Evolutionary conservation across 2,113 vertebrate genomes (phyloP).

Genomic region (Triplophysa rosa): DNA sequence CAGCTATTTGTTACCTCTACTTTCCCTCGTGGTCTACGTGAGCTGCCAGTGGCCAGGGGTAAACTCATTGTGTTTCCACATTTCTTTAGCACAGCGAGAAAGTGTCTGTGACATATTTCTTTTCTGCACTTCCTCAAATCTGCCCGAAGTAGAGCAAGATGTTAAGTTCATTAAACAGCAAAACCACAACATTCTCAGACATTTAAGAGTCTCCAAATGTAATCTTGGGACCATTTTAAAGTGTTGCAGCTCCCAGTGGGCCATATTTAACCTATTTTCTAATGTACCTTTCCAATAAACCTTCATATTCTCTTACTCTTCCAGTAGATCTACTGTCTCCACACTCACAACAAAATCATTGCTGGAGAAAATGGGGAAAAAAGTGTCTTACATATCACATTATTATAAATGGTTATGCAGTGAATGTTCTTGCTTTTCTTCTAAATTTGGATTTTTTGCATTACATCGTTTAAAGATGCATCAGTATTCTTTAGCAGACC

Average conservation of each 20-base stretch:
- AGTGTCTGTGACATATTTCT: slow-evolving; percentile 49
- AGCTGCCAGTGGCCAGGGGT: slow-evolving; percentile 11
- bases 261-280: slow-evolving; percentile 53
- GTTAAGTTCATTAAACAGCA: slow-evolving; percentile 60
- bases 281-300: slow-evolving; percentile 54
- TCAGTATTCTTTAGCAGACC: slow-evolving; percentile 16
- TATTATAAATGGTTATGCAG: neutral
- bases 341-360: slow-evolving; percentile 17
- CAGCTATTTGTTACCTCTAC: slow-evolving; percentile 8
- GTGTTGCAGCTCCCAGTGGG: slow-evolving; percentile 56
- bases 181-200: slow-evolving; percentile 65
- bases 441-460: neutral
- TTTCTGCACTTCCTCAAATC: slow-evolving; percentile 52
- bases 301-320: slow-evolving; percentile 48
- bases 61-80: slow-evolving; percentile 48
- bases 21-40: neutral
- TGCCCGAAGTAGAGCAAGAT: slow-evolving; percentile 56
- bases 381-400: slow-evolving; percentile 8
- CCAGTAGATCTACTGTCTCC: neutral
- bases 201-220: slow-evolving; percentile 59
- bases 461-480: slow-evolving; percentile 8
- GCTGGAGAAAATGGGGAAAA: neutral
- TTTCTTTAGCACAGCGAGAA: slow-evolving; percentile 51
- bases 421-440: neutral
- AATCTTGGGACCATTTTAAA: slow-evolving; percentile 60